Percentiles rank a stretch among this genome's conserved stretches.
Conservation (phyloP, 2,888 invertebrate species). For the Miltochrista miniata region DNA sequence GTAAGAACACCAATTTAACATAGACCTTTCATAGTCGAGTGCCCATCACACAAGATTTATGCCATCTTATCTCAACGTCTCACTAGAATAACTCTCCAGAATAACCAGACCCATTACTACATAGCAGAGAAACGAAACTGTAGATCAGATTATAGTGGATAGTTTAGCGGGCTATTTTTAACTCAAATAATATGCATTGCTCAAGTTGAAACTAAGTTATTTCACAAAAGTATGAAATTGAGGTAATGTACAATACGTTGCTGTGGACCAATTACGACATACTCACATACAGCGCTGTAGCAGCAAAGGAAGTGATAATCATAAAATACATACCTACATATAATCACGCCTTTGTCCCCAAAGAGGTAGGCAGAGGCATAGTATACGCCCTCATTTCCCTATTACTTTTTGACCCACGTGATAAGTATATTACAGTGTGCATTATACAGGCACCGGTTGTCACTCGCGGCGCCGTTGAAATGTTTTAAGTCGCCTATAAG, state of each 20-base stretch:
- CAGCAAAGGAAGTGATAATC: too few relatives aligned
- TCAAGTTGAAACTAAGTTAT: slow-evolving; percentile 24
- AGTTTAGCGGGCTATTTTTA: slow-evolving; percentile 17
- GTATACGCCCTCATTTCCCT: too few relatives aligned
- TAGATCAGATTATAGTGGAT: slow-evolving; percentile 3
- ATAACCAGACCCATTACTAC: neutral
- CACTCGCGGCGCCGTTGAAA: too few relatives aligned
- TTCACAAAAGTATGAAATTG: slow-evolving; percentile 5
- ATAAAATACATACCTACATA: too few relatives aligned
- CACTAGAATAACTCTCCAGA: neutral
- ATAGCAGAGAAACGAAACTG: neutral
- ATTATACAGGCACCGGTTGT: too few relatives aligned
- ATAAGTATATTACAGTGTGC: too few relatives aligned
- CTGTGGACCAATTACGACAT: neutral
- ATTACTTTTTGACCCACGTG: too few relatives aligned
- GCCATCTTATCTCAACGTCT: neutral
- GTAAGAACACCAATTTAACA: neutral
- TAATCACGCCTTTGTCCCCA: too few relatives aligned
- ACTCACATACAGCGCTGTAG: too few relatives aligned
- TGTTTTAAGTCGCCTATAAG: too few relatives aligned
- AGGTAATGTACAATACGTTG: neutral
- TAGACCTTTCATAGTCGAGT: neutral
- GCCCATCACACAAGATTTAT: neutral
- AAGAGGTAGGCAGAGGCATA: too few relatives aligned
- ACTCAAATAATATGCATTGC: slow-evolving; percentile 18